Conservation (phyloP, 2,888 invertebrate genomes). For the Drosophila leonis region DNA sequence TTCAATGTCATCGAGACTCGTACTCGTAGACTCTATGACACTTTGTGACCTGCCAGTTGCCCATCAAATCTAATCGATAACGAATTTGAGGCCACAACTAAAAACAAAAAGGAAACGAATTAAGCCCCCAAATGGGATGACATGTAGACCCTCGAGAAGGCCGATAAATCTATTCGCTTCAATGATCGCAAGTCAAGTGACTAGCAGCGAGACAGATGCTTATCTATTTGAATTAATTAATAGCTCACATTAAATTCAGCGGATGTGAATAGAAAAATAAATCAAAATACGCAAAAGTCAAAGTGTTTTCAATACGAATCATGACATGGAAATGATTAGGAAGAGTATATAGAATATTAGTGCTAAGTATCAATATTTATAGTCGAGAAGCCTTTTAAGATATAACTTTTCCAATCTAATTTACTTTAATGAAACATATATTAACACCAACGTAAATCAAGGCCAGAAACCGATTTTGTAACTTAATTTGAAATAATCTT, state of each 20-base stretch:
- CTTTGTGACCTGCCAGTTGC: conserved; percentile 64
- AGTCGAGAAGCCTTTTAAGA: not conserved
- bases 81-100: conserved; percentile 46
- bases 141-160: conserved; percentile 15
- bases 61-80: conserved; percentile 68
- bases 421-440: too few relatives aligned
- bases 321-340: not conserved
- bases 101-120: not conserved
- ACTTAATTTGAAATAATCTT: not conserved
- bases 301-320: not conserved
- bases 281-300: not conserved
- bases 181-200: conserved; percentile 35
- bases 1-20: conserved; percentile 33
- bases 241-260: conserved; percentile 1
- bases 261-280: not conserved
- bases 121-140: conserved; percentile 18
- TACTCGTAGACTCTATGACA: conserved; percentile 14
- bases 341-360: not conserved
- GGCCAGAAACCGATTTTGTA: not conserved
- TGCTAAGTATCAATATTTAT: not conserved
- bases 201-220: not conserved
- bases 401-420: not conserved
- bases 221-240: conserved; percentile 18
- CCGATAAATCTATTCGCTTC: conserved; percentile 43
- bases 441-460: not conserved